Evolutionary conservation across 2,888 invertebrate species (phyloP), one percentile per base, ranked within the genome.

Genomic region (Amitus sp.): DNA sequence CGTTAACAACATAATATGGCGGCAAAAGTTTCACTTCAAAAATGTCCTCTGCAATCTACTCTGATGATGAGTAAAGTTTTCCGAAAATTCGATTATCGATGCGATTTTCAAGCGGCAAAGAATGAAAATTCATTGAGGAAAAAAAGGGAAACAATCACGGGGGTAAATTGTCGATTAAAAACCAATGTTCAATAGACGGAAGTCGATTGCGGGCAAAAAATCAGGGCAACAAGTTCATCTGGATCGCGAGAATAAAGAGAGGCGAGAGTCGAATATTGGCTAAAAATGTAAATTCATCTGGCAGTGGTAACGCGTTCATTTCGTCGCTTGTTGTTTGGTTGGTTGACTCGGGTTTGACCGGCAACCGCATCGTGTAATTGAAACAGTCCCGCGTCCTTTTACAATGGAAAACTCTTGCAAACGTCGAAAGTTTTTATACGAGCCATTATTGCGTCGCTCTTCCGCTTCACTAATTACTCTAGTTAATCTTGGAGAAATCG

Each of bases 251-350:
- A 59, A 61, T 65, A 66, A 23, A 69, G 65, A 68, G 55, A 62
- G 63, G 18, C 60, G 68, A 65, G 46, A 53, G 34, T 60, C 69
- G 72, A 75, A 74, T 76, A 78, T 74, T 76, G 73, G 70, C 70
- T 69, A 72, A 75, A 79, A 79, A 77, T 78, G 74, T 73, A 77
- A 79, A 79, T 78, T 74, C 71, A 65, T 67, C 67, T 59, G 61
- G 64, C 66, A 62, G 64, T 56, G 62, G 13, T 20, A 46, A 40
- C 50, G 54, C 64, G 54, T 47, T 50, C 45, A 46, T 59, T 47
- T 33, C 13, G 45, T 51, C 49, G 27, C 39, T 45, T 43, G 27
- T 57, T 58, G 47, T 20, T 37, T 43, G 20, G 40, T 19, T 17
- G 49, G 13, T 51, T n/a, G 51, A 18, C 45, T 63, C 50, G 53